Evolutionary conservation across 2,113 vertebrate genomes (phyloP), one percentile per base, ranked within the genome.

Genomic region (Pyxicephalus adspersus): DNA sequence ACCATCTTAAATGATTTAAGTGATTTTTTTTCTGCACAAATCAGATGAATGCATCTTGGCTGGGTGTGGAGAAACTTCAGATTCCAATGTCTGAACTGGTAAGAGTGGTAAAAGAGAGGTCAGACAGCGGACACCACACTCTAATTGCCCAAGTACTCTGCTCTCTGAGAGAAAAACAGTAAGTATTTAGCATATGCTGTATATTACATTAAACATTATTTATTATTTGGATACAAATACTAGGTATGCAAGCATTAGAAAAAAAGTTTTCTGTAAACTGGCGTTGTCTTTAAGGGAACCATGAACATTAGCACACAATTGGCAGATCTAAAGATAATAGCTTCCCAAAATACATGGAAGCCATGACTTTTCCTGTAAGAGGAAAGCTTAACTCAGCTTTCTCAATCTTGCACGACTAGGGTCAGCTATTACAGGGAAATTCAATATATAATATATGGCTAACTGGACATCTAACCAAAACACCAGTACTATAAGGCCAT

Each of bases 31-130:
- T 20, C 55, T 34, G 52, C 0, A 51, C 38, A 51, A 19, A 16
- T 23, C 18, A 74, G 70, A 28, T 29, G 18, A 22, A 60, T 29
- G 22, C 60, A 26, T 17, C n/a, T 34, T 81, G 68, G 79, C 25
- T 29, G 8, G 51, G n/a, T 15, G 29, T 81, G 31, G 79, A 81
- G 18, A 74, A 83, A 19, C 45, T 81, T 18, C 80, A 84, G 3
- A 71, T 87, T n/a, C 82, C 84, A 16, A 84, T 80, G 22, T 87
- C 82, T 18, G 85, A 85, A 50, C 71, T 89, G 57, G 58, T 85
- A 0, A 55, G 28, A 64, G 51, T 4, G 28, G 80, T 77, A 55
- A 85, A 68, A 76, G 54, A 86, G 73, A 82, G 78, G 64, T 63
- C 13, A 2, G 57, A 78, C 18, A 57, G 51, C 55, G 2, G 50